These are phyloP conservation scores for Cheilosia scutellata DNA, from an alignment of 2,888 invertebrate species.

Conservation along the genomic window DNA sequence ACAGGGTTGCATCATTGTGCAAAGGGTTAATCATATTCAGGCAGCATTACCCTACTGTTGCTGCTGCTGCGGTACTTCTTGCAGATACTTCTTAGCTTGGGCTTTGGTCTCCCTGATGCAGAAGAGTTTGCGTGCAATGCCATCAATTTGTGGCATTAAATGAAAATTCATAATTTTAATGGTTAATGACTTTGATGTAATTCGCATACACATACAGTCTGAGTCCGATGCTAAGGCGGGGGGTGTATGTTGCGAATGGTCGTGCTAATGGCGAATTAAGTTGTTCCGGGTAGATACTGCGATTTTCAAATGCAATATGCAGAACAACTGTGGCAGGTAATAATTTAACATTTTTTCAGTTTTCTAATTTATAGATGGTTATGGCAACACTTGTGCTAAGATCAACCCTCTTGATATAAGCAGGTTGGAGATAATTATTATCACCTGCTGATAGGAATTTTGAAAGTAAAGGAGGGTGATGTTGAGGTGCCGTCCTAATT, in stretches of 20 bases:
- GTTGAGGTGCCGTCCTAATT: no score
- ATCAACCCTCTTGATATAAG: neutral
- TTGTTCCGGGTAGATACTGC: constrained; percentile 59
- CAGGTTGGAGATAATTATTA: constrained; percentile 10
- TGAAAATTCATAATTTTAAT: constrained; percentile 73
- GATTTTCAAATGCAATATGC: constrained; percentile 63
- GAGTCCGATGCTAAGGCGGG: constrained; percentile 11
- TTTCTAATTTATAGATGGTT: constrained; percentile 23
- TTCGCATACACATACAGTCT: constrained; percentile 15
- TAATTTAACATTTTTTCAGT: constrained; percentile 27
- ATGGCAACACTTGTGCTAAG: neutral
- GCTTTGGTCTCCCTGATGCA: constrained; percentile 20
- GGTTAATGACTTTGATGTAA: constrained; percentile 71
- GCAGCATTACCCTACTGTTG: constrained; percentile 6
- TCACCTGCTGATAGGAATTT: constrained; percentile 17
- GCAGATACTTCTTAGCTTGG: constrained; percentile 29
- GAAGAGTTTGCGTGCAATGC: constrained; percentile 60
- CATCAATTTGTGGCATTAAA: constrained; percentile 70
- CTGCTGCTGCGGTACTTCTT: constrained; percentile 32
- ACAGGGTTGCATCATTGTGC: constrained; percentile 65
- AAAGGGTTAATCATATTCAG: constrained; percentile 65
- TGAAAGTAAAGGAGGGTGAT: neutral
- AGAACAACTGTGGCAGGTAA: constrained; percentile 57
- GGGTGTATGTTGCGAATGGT: constrained; percentile 45
- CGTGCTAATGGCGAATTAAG: constrained; percentile 74